These are phyloP conservation scores for Ceramica pisi DNA, from an alignment of 2,888 invertebrate genomes.

Conservation along the genomic window DNA sequence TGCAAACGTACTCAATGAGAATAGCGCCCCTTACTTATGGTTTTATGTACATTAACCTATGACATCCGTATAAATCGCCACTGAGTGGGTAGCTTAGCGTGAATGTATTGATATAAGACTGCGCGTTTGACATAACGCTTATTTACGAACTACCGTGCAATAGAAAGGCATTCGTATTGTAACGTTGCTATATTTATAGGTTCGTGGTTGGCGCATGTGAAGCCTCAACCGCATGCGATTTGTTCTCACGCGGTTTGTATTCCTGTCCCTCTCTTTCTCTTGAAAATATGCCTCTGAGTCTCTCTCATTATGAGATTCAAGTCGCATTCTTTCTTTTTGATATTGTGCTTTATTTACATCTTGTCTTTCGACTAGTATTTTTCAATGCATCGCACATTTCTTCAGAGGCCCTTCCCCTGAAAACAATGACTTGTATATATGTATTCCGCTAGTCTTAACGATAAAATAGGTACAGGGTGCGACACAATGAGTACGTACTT, in stretches of 20 bases:
- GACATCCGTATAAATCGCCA: conserved; percentile 63
- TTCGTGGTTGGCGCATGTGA: conserved; percentile 77
- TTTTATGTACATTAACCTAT: conserved; percentile 63
- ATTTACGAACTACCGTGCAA: conserved; percentile 76
- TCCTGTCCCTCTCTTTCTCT: conserved; percentile 75
- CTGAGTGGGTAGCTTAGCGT: conserved; percentile 61
- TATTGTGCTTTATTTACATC: conserved; percentile 73
- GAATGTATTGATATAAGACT: conserved; percentile 69
- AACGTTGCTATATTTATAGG: conserved; percentile 75
- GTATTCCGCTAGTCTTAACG: neutral
- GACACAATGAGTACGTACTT: neutral
- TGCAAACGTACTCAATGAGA: conserved; percentile 44
- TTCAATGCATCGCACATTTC: conserved; percentile 30
- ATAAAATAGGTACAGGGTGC: neutral
- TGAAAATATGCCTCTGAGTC: conserved; percentile 66
- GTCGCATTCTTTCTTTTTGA: conserved; percentile 72
- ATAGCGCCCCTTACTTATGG: conserved; percentile 51
- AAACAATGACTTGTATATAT: conserved; percentile 18
- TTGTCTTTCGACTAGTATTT: conserved; percentile 52
- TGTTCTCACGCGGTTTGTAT: conserved; percentile 85
- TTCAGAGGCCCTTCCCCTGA: conserved; percentile 3
- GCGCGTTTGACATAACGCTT: conserved; percentile 72
- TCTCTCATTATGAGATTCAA: conserved; percentile 74
- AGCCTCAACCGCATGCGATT: conserved; percentile 79
- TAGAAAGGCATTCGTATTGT: conserved; percentile 77